A percentile compares a stretch with the other conserved stretches of the same genome.
Evolutionary conservation across 2,797 vertebrate genomes (phyloP).

Genomic region (Bradypus variegatus): DNA sequence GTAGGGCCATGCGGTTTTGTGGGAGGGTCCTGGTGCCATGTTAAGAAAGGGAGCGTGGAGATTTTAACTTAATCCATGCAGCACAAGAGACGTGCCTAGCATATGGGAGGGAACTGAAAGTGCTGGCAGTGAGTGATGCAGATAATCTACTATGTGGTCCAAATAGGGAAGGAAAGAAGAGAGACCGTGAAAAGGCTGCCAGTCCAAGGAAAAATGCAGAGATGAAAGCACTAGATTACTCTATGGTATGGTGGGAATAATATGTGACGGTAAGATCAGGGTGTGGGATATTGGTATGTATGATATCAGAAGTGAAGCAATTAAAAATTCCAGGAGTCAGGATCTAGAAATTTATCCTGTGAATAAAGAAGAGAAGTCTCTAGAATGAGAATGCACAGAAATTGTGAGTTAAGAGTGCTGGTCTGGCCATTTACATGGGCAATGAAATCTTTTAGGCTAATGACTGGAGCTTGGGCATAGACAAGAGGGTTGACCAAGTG

Average conservation of each 20-base stretch:
- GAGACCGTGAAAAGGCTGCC: neutral
- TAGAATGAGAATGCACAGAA: neutral
- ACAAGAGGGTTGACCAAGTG: neutral
- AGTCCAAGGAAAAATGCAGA: neutral
- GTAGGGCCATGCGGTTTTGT: neutral
- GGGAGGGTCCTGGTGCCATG: neutral
- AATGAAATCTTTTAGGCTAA: neutral
- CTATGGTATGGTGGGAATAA: neutral
- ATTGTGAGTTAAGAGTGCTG: neutral
- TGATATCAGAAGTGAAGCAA: neutral
- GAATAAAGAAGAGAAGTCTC: neutral
- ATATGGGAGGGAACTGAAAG: neutral
- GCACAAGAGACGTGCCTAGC: neutral
- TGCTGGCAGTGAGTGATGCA: neutral
- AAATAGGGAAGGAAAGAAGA: neutral
- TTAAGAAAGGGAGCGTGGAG: neutral
- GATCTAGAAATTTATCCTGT: neutral
- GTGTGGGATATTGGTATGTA: fast-evolving
- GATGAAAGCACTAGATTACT: neutral
- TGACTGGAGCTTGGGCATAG: neutral
- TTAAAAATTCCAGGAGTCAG: neutral
- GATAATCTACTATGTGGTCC: neutral
- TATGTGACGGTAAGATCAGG: neutral
- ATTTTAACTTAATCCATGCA: neutral
- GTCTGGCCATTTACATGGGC: neutral